phyloP scores from a whole-genome alignment of 2,797 vertebrate species.

The Megaceryle alcyon region DNA sequence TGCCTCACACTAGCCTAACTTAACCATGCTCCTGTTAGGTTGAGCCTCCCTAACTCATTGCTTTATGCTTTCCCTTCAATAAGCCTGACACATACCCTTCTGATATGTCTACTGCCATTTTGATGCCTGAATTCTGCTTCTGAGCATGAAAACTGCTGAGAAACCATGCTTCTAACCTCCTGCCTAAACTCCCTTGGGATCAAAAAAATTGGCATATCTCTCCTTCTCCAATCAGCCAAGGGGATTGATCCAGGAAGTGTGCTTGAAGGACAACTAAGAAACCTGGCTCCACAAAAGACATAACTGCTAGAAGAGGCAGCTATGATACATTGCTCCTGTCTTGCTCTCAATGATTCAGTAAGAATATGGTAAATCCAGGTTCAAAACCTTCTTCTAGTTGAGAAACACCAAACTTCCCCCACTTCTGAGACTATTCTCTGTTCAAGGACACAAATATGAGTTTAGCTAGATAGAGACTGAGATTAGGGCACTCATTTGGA shows the following conservation, averaged over 20 bases:
- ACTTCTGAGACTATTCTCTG: neutral
- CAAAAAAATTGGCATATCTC: neutral
- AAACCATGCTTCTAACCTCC: neutral
- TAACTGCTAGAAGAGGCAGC: neutral
- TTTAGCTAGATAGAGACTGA: neutral
- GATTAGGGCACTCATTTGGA: neutral
- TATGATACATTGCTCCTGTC: neutral
- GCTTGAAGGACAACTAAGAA: neutral
- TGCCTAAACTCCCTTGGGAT: neutral
- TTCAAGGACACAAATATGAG: neutral
- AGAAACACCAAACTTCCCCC: neutral
- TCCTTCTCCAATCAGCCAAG: neutral
- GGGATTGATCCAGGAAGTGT: neutral
- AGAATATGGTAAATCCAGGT: neutral
- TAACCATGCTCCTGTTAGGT: rapidly evolving
- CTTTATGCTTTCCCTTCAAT: neutral
- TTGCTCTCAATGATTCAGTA: neutral
- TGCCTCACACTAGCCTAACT: neutral
- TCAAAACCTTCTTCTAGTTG: neutral
- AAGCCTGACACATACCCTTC: neutral
- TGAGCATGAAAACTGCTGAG: neutral
- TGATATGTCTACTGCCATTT: neutral
- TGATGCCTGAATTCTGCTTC: neutral
- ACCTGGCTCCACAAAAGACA: neutral
- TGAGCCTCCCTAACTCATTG: neutral